phyloP scores from a whole-genome alignment of 2,888 invertebrate genomes.

The Oegoconia quadripuncta region DNA sequence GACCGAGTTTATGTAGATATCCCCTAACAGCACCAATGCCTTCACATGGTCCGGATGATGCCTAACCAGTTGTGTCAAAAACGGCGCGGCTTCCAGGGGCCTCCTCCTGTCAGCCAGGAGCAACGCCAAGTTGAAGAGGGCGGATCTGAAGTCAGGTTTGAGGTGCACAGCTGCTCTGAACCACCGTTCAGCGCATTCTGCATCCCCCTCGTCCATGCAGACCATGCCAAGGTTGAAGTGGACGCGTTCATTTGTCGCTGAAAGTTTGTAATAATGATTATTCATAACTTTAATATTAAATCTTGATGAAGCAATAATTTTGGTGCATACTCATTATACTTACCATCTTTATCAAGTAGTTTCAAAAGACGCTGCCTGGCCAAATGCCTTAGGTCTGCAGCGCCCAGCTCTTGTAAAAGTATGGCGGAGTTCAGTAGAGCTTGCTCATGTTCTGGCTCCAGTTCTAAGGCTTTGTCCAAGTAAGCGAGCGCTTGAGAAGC shows the following conservation, averaged over 20 bases:
- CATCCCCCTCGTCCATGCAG: constrained; percentile 96
- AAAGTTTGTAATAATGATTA: not conserved
- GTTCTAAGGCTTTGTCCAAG: constrained; percentile 94
- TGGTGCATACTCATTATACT: constrained; percentile 18
- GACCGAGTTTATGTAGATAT: constrained; percentile 97
- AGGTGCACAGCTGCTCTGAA: constrained; percentile 93
- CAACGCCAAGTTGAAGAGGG: constrained; percentile 95
- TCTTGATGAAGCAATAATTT: not conserved
- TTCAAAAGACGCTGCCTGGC: constrained; percentile 90
- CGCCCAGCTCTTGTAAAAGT: constrained; percentile 92
- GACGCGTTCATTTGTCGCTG: constrained; percentile 91
- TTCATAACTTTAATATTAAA: constrained; percentile 20
- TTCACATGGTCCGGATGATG: constrained; percentile 97
- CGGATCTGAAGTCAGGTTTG: constrained; percentile 94
- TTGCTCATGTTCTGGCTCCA: constrained; percentile 97
- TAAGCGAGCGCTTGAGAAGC: constrained; percentile 94
- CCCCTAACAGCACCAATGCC: constrained; percentile 94
- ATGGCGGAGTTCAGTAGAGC: constrained; percentile 97
- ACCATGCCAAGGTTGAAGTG: constrained; percentile 98
- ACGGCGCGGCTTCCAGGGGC: constrained; percentile 94
- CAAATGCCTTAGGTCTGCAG: constrained; percentile 87
- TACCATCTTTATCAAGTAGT: constrained; percentile 85
- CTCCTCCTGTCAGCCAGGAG: constrained; percentile 92
- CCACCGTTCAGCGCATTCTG: constrained; percentile 93
- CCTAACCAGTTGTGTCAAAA: constrained; percentile 92